phyloP scores from a whole-genome alignment of 2,113 vertebrate species.

The Neopipo cinnamomea region DNA sequence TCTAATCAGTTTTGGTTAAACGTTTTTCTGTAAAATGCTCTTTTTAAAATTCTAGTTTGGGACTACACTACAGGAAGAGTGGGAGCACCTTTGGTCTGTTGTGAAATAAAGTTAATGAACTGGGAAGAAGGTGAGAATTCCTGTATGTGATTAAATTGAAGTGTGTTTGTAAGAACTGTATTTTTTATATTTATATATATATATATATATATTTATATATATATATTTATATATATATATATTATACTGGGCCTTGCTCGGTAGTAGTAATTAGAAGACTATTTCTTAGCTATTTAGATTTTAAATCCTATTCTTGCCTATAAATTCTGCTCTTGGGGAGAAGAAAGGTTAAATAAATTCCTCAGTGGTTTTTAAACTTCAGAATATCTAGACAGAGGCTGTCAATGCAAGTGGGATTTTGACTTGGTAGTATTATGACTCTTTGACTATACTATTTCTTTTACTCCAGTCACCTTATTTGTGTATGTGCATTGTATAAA shows the following conservation, averaged over 20 bases:
- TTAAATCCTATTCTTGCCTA: background rate
- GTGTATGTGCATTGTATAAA: background rate
- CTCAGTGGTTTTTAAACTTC: background rate
- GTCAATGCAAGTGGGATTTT: background rate
- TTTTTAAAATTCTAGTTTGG: constrained; percentile 78
- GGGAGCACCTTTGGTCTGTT: constrained; percentile 91
- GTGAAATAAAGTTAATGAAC: constrained; percentile 91
- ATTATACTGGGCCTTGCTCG: background rate
- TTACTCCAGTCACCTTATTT: background rate
- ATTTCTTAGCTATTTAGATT: background rate
- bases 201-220: no score
- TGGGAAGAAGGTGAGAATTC: constrained; percentile 90
- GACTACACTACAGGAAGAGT: constrained; percentile 96
- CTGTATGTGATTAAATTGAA: background rate
- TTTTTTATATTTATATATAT: background rate
- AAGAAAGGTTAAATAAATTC: background rate
- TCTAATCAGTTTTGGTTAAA: background rate
- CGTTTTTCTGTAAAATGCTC: background rate
- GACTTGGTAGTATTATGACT: background rate
- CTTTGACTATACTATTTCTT: background rate
- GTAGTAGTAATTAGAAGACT: background rate
- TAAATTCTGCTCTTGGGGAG: background rate
- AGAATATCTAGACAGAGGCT: background rate
- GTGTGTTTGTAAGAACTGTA: background rate
- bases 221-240: background rate